Conservation (phyloP, 2,888 invertebrate genomes). For the Eledona agricola region DNA sequence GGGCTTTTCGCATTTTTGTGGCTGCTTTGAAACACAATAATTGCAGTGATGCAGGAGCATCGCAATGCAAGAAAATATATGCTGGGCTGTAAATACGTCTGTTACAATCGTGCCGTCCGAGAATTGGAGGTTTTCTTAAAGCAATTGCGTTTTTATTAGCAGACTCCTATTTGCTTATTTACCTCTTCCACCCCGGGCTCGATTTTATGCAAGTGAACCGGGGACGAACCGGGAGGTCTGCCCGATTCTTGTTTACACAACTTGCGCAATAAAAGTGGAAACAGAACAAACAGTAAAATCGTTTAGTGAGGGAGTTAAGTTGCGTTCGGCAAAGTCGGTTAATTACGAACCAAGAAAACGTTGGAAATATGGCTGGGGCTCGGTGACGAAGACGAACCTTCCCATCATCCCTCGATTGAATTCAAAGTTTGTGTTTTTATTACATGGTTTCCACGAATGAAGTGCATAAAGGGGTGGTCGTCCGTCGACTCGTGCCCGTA, state of each 20-base stretch:
- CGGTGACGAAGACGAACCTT: not conserved
- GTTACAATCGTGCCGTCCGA: too few relatives aligned
- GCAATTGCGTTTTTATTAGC: constrained; percentile 41
- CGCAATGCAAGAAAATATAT: too few relatives aligned
- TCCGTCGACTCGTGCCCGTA: constrained; percentile 37
- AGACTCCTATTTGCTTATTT: constrained; percentile 38
- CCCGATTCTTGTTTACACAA: constrained; percentile 36
- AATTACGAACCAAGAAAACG: constrained; percentile 18
- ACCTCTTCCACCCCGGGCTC: constrained; percentile 38
- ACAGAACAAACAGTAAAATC: constrained; percentile 34
- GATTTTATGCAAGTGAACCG: constrained; percentile 33
- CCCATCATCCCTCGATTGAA: not conserved
- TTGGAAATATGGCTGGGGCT: constrained; percentile 1
- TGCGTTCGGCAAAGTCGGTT: constrained; percentile 26
- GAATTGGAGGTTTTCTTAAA: too few relatives aligned
- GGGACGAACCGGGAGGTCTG: constrained; percentile 34
- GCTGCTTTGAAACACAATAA: too few relatives aligned
- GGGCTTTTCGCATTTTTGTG: too few relatives aligned
- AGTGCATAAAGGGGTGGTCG: constrained; percentile 20
- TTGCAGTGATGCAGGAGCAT: too few relatives aligned
- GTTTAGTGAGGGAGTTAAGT: constrained; percentile 33
- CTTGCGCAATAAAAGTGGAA: constrained; percentile 42
- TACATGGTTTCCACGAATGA: too few relatives aligned
- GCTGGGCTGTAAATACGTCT: too few relatives aligned
- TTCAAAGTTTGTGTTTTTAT: too few relatives aligned